These are phyloP conservation scores for Ennomos erosarius DNA, from an alignment of 2,888 invertebrate genomes.

Conservation along the genomic window DNA sequence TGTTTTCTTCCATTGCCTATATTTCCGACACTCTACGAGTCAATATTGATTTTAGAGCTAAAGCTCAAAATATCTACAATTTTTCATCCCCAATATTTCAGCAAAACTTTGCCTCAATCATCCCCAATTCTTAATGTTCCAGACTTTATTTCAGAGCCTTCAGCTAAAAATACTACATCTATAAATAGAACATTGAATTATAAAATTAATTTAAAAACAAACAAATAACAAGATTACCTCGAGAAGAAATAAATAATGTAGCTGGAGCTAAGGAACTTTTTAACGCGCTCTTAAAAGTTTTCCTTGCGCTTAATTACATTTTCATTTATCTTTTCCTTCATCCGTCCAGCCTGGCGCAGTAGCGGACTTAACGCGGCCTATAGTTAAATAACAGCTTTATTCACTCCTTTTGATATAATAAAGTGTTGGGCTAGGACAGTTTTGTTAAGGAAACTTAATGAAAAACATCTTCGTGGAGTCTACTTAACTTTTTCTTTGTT, in stretches of 20 bases:
- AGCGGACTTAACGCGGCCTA: slow-evolving; percentile 49
- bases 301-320: slow-evolving; percentile 78
- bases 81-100: too few relatives aligned
- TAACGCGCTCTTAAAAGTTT: slow-evolving; percentile 74
- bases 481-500: not conserved
- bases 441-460: slow-evolving; percentile 16
- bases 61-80: too few relatives aligned
- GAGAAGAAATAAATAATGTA: slow-evolving; percentile 72
- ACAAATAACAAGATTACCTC: slow-evolving; percentile 69
- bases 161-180: slow-evolving; percentile 20
- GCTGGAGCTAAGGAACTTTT: slow-evolving; percentile 69
- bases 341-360: slow-evolving; percentile 49
- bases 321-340: slow-evolving; percentile 77
- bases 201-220: slow-evolving; percentile 50
- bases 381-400: slow-evolving; percentile 45
- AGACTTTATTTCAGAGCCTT: slow-evolving; percentile 7
- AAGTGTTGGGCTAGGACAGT: slow-evolving; percentile 17
- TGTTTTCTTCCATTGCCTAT: too few relatives aligned
- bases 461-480: slow-evolving; percentile 7
- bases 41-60: not conserved
- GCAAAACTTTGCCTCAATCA: slow-evolving; percentile 10
- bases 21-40: not conserved
- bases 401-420: slow-evolving; percentile 27
- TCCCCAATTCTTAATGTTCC: not conserved
- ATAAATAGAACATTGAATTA: slow-evolving; percentile 44